These are phyloP conservation scores for Halcyon leucocephala DNA, from an alignment of 2,797 vertebrate species.

Conservation along the genomic window DNA sequence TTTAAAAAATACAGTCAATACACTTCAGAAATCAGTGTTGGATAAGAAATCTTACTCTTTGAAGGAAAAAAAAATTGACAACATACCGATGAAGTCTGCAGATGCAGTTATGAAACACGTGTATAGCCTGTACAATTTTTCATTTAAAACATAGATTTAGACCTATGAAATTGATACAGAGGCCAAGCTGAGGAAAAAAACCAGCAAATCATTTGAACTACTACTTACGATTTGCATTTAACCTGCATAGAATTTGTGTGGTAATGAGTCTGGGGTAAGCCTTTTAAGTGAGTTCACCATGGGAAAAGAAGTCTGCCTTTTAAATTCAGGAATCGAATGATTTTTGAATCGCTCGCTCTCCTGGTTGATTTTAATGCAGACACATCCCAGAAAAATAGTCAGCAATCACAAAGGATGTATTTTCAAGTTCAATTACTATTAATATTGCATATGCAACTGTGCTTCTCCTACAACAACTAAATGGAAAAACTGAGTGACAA, in stretches of 20 bases:
- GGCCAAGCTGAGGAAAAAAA: neutral
- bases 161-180: neutral
- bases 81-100: neutral
- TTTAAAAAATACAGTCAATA: neutral
- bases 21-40: neutral
- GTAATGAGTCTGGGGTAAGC: neutral
- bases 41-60: neutral
- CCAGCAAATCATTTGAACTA: neutral
- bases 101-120: neutral
- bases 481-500: neutral
- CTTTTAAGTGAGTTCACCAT: neutral
- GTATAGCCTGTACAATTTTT: neutral
- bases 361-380: neutral
- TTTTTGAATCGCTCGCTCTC: neutral
- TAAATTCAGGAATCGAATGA: neutral
- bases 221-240: neutral
- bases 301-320: neutral
- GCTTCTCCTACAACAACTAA: neutral
- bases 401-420: neutral
- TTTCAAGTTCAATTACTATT: neutral
- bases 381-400: neutral
- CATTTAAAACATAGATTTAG: neutral
- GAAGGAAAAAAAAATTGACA: neutral
- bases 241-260: neutral
- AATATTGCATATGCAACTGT: neutral